Evolutionary conservation across 1,140 invertebrate species (phyloP).

Genomic region (Leptoteleia sp.): DNA sequence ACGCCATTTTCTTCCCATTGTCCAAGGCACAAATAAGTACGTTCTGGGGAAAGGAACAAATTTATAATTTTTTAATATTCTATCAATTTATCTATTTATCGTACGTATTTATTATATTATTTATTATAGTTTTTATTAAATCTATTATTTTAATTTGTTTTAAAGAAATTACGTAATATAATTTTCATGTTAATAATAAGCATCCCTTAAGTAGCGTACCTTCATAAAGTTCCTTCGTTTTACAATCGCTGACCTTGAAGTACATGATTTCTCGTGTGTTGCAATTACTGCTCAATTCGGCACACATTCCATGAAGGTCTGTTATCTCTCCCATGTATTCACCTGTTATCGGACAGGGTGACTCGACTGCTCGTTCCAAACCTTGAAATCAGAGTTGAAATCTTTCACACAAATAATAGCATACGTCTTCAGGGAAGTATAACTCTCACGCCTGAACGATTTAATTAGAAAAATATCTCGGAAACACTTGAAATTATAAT

Average conservation of each 20-base stretch:
- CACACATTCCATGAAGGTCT: constrained; percentile 85
- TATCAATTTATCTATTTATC: no score
- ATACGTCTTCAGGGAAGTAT: no score
- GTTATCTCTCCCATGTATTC: constrained; percentile 86
- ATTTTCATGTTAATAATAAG: no score
- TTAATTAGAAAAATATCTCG: no score
- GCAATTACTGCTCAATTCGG: constrained; percentile 88
- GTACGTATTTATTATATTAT: no score
- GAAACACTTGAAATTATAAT: no score
- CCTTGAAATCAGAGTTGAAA: constrained; percentile 74
- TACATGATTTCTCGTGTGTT: constrained; percentile 87
- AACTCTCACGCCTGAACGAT: no score
- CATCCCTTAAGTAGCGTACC: constrained; percentile 74
- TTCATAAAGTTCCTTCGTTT: constrained; percentile 84
- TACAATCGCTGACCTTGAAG: constrained; percentile 86
- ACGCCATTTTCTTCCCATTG: constrained; percentile 86
- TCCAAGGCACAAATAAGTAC: constrained; percentile 86
- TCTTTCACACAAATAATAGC: constrained; percentile 13
- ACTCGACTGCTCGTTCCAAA: constrained; percentile 80
- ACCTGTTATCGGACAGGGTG: constrained; percentile 86
- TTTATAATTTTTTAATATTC: neutral
- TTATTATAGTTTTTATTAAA: no score
- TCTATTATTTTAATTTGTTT: no score
- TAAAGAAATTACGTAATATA: no score
- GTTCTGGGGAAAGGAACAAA: constrained; percentile 79